Evolutionary conservation across 2,888 invertebrate species (phyloP).

Genomic region (Entomobrya multifasciata): DNA sequence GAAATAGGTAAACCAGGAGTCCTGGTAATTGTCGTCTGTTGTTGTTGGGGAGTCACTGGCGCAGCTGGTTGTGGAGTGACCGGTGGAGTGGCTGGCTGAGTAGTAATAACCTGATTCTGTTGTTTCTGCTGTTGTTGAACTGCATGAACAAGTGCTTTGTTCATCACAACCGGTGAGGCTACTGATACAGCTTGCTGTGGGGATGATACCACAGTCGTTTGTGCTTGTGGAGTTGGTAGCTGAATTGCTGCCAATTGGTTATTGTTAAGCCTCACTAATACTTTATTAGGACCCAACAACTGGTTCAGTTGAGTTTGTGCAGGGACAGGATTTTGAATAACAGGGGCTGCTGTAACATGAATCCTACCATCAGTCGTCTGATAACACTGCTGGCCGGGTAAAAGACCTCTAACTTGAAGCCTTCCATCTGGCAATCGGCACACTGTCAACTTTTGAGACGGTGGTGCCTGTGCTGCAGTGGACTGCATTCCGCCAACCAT

Average conservation of each 20-base stretch:
- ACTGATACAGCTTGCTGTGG: too few species aligned
- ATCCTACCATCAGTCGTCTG: slow-evolving; percentile 93
- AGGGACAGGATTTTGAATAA: too few species aligned
- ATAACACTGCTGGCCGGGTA: slow-evolving; percentile 92
- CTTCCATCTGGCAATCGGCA: slow-evolving; percentile 94
- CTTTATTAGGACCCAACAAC: slow-evolving; percentile 44
- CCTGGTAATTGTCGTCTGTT: slow-evolving; percentile 60
- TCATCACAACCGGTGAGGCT: slow-evolving; percentile 13
- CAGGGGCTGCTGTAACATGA: slow-evolving; percentile 83
- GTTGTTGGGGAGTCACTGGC: slow-evolving; percentile 9
- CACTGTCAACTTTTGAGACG: slow-evolving; percentile 91
- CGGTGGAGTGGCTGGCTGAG: too few species aligned
- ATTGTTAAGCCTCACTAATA: slow-evolving; percentile 50
- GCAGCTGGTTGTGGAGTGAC: background rate
- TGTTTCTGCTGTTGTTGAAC: background rate
- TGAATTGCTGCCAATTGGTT: slow-evolving; percentile 57
- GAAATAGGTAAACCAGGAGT: slow-evolving; percentile 76
- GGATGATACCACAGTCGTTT: too few species aligned
- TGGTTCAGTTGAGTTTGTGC: slow-evolving; percentile 54
- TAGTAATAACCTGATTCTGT: too few species aligned
- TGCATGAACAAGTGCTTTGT: background rate
- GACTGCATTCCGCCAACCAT: background rate
- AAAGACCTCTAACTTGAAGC: slow-evolving; percentile 94
- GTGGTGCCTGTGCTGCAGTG: background rate
- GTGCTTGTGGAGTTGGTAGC: background rate